Conservation (phyloP, 2,888 invertebrate genomes). For the Caenorhabditis drosophilae region DNA sequence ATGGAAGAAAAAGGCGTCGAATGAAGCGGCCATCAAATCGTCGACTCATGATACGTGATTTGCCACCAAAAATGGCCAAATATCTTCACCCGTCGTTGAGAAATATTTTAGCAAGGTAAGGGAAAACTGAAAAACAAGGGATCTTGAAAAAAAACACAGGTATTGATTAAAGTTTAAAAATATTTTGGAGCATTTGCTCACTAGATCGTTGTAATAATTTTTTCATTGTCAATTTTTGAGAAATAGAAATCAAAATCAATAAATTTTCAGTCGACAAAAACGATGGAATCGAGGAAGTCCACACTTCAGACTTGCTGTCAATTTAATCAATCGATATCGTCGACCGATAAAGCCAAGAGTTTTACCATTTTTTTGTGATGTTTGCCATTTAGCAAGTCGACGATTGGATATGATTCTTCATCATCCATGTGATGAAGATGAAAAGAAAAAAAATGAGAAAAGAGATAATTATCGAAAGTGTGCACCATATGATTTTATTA, state of each 20-base stretch:
- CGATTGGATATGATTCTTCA: conserved; percentile 6
- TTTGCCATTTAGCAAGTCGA: conserved; percentile 16
- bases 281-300: conserved; percentile 36
- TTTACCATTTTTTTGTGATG: conserved; percentile 28
- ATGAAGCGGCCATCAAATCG: too few relatives aligned
- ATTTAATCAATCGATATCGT: conserved; percentile 18
- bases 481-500: conserved; percentile 11
- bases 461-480: conserved; percentile 7
- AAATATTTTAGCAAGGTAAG: conserved; percentile 22
- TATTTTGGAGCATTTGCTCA: too few relatives aligned
- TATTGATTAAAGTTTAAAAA: too few relatives aligned
- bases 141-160: too few relatives aligned
- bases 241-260: conserved; percentile 2
- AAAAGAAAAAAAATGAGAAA: conserved; percentile 11
- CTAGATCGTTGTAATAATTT: too few relatives aligned
- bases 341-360: conserved; percentile 19
- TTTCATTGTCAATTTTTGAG: too few relatives aligned
- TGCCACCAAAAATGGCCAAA: conserved; percentile 23
- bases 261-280: conserved; percentile 9
- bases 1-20: conserved; percentile 1
- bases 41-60: conserved; percentile 32
- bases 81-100: conserved; percentile 40
- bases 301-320: conserved; percentile 16
- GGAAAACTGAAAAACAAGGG: conserved; percentile 2
- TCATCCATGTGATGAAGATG: conserved; percentile 27